Evolutionary conservation across 53 echinoderm and acorn worm species (phyloP).

Genomic region (Temnopleurus reevesii): DNA sequence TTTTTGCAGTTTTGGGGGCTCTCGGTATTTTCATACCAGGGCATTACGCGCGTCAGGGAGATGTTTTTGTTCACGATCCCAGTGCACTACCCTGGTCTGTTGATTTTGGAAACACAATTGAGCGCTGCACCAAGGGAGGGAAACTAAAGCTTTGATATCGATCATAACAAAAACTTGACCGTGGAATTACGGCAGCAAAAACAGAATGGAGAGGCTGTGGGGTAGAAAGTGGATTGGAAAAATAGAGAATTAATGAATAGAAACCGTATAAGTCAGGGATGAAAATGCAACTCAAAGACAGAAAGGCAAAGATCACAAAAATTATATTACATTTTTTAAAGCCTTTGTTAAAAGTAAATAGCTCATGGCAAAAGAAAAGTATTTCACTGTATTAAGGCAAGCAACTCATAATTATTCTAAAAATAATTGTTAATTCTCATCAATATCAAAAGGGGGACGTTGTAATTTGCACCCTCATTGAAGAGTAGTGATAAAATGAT

Average conservation of each 20-base stretch:
- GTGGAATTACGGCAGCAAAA: slow-evolving; percentile 8
- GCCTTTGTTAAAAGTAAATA: no score
- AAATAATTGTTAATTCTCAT: no score
- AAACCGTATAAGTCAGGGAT: not conserved
- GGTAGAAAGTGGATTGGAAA: slow-evolving; percentile 4
- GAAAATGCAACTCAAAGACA: not conserved
- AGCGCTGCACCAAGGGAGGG: slow-evolving; percentile 37
- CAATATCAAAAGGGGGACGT: no score
- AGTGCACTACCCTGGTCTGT: slow-evolving; percentile 27
- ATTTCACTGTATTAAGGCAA: no score
- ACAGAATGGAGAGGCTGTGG: slow-evolving; percentile 3
- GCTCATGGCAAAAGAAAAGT: no score
- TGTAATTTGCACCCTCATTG: no score
- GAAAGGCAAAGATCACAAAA: not conserved
- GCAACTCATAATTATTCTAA: no score
- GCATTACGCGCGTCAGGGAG: not conserved
- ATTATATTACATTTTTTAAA: no score
- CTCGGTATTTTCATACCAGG: not conserved
- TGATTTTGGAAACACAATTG: slow-evolving; percentile 52
- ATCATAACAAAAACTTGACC: slow-evolving; percentile 47
- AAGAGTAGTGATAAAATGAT: not conserved
- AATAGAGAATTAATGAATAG: slow-evolving; percentile 9
- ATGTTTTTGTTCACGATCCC: slow-evolving; percentile 25
- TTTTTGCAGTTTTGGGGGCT: slow-evolving; percentile 12
- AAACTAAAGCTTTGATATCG: slow-evolving; percentile 26